Percentiles rank a stretch among this genome's conserved stretches.
These are phyloP conservation scores for Alitta virens DNA, from an alignment of 2,888 invertebrate genomes.

Conservation along the genomic window DNA sequence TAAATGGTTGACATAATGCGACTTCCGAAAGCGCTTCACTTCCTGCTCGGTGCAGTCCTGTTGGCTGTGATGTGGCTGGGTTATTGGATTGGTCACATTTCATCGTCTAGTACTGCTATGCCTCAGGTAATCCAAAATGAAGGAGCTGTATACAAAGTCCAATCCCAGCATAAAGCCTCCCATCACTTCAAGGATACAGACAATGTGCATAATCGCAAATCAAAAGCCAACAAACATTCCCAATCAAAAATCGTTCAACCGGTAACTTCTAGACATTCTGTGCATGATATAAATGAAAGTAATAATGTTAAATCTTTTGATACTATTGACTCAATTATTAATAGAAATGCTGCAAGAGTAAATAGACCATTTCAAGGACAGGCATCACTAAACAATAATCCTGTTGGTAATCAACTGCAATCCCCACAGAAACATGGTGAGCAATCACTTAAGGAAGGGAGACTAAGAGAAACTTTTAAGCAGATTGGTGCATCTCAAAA, in stretches of 20 bases:
- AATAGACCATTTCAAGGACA: no score
- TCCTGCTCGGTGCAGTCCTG: constrained; percentile 5
- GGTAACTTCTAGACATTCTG: not conserved
- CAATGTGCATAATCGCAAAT: not conserved
- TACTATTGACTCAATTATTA: no score
- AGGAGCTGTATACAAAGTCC: not conserved
- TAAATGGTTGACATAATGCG: no score
- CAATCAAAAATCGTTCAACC: not conserved
- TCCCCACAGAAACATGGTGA: not conserved
- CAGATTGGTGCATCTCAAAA: not conserved
- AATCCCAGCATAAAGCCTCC: not conserved
- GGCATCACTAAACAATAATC: not conserved
- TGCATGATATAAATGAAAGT: no score
- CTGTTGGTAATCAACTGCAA: not conserved
- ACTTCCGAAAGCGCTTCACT: not conserved
- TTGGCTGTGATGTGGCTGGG: constrained; percentile 11
- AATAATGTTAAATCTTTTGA: no score
- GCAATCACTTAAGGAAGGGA: not conserved
- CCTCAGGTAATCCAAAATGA: not conserved
- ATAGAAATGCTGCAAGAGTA: no score
- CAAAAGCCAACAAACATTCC: not conserved
- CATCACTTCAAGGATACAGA: not conserved
- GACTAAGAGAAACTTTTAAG: not conserved
- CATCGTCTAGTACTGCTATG: not conserved
- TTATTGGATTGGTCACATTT: constrained; percentile 14